These are phyloP conservation scores for Orientallactaga bullata DNA, from an alignment of 2,113 vertebrate species.

Conservation along the genomic window DNA sequence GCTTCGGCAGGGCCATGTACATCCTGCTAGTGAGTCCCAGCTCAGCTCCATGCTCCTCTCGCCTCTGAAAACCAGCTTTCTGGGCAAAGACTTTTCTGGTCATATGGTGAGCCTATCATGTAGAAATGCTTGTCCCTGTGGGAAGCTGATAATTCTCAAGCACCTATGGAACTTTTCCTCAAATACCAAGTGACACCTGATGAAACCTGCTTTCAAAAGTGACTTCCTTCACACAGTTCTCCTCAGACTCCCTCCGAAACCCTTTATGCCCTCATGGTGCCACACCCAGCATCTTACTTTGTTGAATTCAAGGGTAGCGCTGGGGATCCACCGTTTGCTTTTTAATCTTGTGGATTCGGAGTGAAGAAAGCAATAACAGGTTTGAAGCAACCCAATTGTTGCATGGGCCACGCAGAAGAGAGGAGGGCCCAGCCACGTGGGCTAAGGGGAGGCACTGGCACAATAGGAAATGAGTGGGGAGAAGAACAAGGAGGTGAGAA, in stretches of 20 bases:
- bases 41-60: not conserved
- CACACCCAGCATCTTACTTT: constrained; percentile 33
- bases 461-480: not conserved
- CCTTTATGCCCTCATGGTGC: constrained; percentile 52
- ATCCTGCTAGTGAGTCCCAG: not conserved
- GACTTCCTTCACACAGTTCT: constrained; percentile 71
- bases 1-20: not conserved
- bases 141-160: constrained; percentile 57
- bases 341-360: constrained; percentile 20
- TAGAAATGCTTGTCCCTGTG: not conserved
- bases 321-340: constrained; percentile 4
- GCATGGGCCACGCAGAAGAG: not conserved
- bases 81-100: constrained; percentile 12
- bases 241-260: constrained; percentile 54
- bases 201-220: constrained; percentile 38
- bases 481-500: not conserved
- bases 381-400: constrained; percentile 60
- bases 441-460: fast-evolving
- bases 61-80: not conserved
- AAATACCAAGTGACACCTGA: constrained; percentile 60
- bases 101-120: constrained; percentile 7
- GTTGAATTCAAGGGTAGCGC: constrained; percentile 34
- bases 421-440: not conserved
- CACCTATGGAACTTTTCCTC: constrained; percentile 71
- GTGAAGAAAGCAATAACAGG: constrained; percentile 60